Evolutionary conservation across 2,113 vertebrate genomes (phyloP), one percentile per base, ranked within the genome.

Genomic region (Cyanoramphus novaezelandiae): DNA sequence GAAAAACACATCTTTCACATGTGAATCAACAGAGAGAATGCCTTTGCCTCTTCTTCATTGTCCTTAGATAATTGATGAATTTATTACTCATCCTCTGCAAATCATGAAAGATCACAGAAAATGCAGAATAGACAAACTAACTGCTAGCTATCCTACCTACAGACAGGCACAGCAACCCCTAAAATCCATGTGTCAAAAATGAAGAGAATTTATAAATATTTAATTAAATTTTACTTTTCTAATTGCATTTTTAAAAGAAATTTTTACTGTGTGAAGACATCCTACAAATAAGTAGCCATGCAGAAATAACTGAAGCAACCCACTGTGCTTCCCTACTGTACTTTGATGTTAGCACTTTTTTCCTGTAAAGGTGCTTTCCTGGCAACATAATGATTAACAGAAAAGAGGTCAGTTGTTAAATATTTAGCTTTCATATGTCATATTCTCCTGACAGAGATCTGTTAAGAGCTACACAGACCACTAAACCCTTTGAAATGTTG

Each of bases 351-450:
- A 72, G 53, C n/a, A 14, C 27, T 97, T 97, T 90, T 95, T 92
- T 35, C 60, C 28, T 33, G 29, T 70, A 90, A 78, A 47, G 16
- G 24, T 55, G 79, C 28, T 90, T 91, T 82, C 76, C 76, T 93
- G 72, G 19, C 70, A 96, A n/a, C 29, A 88, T 15, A 63, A n/a
- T 71, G 77, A 95, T 93, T 91, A 91, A 97, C 81, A 39, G 27
- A 72, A 96, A 96, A 95, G 76, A 95, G 43, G 39, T 5, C 3
- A 52, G 5, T 81, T 85, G 59, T 93, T 96, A 96, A 94, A 97
- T 94, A 93, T 88, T 97, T 96, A 77, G 27, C 76, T 95, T 97
- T 95, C 63, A 60, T 74, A 39, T 95, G 59, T 57, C 90, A 33
- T 19, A 74, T 78, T 88, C 35, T 86, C 43, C 72, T 93, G 68